A percentile compares a stretch with the other conserved stretches of the same genome.
Evolutionary conservation across 2,888 invertebrate genomes (phyloP).

Genomic region (Tineola bisselliella): DNA sequence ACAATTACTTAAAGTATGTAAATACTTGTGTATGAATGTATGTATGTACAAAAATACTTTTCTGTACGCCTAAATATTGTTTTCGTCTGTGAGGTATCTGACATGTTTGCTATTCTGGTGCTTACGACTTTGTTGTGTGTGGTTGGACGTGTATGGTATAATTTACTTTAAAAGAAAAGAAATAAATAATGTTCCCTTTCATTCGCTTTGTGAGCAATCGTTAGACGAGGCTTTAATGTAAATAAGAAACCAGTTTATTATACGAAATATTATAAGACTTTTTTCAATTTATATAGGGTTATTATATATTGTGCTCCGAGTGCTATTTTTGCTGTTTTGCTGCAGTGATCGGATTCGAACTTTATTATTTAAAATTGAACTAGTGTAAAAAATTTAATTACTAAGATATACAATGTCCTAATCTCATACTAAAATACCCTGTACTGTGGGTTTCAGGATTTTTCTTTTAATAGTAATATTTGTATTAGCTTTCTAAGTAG

Average conservation of each 20-base stretch:
- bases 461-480: too few relatives aligned
- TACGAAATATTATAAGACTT: background rate
- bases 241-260: background rate
- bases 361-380: too few relatives aligned
- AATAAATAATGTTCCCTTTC: background rate
- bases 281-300: background rate
- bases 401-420: too few relatives aligned
- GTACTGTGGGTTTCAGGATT: too few relatives aligned
- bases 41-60: too few relatives aligned
- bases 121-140: background rate
- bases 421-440: too few relatives aligned
- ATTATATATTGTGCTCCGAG: background rate
- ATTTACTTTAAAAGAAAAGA: background rate
- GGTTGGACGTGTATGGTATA: background rate
- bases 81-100: background rate
- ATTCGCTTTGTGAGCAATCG: background rate
- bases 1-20: background rate
- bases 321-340: background rate
- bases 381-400: too few relatives aligned
- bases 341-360: too few relatives aligned
- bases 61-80: slow-evolving; percentile 3
- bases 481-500: too few relatives aligned
- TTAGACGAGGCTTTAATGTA: background rate
- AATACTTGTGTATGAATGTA: too few relatives aligned
- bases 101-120: background rate